Conservation (phyloP, 2,113 vertebrate species). For the Pedetes capensis region DNA sequence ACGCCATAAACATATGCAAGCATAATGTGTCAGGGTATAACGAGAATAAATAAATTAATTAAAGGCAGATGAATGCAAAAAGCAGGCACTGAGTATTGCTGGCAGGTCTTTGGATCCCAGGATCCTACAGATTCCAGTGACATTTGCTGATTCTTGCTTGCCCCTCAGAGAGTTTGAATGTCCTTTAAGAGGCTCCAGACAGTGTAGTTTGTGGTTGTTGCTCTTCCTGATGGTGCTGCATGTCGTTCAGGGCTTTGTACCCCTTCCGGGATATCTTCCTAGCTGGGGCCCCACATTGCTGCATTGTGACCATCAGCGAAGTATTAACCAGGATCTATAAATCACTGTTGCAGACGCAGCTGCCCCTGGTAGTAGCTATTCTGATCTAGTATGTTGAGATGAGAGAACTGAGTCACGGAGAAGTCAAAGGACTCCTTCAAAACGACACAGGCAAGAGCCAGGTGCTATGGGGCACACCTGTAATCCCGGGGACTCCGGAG, state of each 20-base stretch:
- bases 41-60: not conserved
- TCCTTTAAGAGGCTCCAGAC: accelerated
- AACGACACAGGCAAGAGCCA: accelerated
- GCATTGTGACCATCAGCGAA: no score
- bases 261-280: accelerated
- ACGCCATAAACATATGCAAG: no score
- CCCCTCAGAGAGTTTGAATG: not conserved
- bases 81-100: not conserved
- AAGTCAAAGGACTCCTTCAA: not conserved
- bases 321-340: accelerated
- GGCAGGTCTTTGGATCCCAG: not conserved
- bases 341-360: not conserved
- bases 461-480: no score
- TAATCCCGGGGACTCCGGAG: no score
- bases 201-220: accelerated
- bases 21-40: not conserved
- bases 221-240: not conserved
- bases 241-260: accelerated
- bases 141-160: not conserved
- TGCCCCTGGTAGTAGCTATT: accelerated
- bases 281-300: no score
- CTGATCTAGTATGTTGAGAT: not conserved
- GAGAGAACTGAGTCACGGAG: not conserved
- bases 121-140: not conserved
- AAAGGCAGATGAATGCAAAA: not conserved